Evolutionary conservation across 2,797 vertebrate genomes (phyloP).

Genomic region (Tadarida brasiliensis): DNA sequence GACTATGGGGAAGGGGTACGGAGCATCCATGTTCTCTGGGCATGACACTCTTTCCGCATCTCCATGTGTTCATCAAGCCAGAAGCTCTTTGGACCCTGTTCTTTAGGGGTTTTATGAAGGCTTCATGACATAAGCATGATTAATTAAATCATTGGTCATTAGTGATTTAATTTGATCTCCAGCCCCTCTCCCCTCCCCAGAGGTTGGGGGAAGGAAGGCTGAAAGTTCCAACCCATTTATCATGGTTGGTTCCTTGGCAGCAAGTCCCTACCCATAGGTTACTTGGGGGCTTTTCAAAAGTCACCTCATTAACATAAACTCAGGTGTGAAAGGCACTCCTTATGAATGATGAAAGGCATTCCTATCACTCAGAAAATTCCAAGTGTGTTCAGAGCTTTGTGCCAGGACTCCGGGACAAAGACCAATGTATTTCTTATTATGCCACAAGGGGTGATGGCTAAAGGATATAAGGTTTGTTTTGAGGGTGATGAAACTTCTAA

Average conservation of each 20-base stretch:
- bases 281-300: background rate
- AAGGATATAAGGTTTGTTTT: background rate
- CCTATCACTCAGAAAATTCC: too few relatives aligned
- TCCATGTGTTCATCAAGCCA: too few relatives aligned
- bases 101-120: too few relatives aligned
- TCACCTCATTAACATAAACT: background rate
- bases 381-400: background rate
- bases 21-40: too few relatives aligned
- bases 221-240: background rate
- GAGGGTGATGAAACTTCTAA: slow-evolving; percentile 30
- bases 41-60: too few relatives aligned
- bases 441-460: background rate
- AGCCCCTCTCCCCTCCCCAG: too few relatives aligned
- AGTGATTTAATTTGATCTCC: too few relatives aligned
- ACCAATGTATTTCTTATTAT: background rate
- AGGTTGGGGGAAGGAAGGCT: background rate
- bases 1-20: too few relatives aligned
- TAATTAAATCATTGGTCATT: too few relatives aligned
- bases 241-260: background rate
- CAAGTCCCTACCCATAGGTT: background rate
- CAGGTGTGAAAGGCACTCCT: background rate
- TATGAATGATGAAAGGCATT: background rate
- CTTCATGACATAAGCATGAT: too few relatives aligned
- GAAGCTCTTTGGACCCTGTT: too few relatives aligned
- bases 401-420: background rate